These are phyloP conservation scores for Temnothorax longispinosus DNA, from an alignment of 1,140 invertebrate genomes.

Conservation along the genomic window DNA sequence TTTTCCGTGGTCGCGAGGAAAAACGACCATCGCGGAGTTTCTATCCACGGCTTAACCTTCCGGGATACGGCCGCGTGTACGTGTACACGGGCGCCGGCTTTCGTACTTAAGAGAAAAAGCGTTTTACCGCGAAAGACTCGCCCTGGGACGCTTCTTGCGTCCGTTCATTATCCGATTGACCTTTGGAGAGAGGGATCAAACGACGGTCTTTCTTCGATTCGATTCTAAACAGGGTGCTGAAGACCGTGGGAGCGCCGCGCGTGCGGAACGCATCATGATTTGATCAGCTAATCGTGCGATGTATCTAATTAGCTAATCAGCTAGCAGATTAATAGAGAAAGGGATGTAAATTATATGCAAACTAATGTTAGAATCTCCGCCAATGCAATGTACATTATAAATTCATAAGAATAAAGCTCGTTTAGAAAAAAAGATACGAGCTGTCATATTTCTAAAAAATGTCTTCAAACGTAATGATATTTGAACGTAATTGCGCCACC, in stretches of 20 bases:
- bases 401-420: no score
- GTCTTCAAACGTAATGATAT: background rate
- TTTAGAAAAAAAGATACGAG: background rate
- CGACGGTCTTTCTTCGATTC: background rate
- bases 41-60: slow-evolving; percentile 39
- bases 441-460: background rate
- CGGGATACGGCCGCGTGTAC: slow-evolving; percentile 1
- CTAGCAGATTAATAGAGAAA: background rate
- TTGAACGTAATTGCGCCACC: background rate
- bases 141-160: slow-evolving; percentile 24
- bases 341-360: background rate
- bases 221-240: background rate
- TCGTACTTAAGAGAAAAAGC: slow-evolving; percentile 4
- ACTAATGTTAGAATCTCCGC: background rate
- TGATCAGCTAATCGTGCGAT: background rate
- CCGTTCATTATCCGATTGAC: slow-evolving; percentile 28
- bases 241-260: no score
- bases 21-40: slow-evolving; percentile 40
- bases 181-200: background rate
- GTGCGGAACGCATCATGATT: background rate
- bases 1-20: slow-evolving; percentile 26
- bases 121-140: background rate
- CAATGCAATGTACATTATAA: background rate
- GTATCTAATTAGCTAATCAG: background rate
- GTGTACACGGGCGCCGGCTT: background rate